A percentile compares a stretch with the other conserved stretches of the same genome.
Evolutionary conservation across 2,113 vertebrate genomes (phyloP).

Genomic region (Prionailurus bengalensis): DNA sequence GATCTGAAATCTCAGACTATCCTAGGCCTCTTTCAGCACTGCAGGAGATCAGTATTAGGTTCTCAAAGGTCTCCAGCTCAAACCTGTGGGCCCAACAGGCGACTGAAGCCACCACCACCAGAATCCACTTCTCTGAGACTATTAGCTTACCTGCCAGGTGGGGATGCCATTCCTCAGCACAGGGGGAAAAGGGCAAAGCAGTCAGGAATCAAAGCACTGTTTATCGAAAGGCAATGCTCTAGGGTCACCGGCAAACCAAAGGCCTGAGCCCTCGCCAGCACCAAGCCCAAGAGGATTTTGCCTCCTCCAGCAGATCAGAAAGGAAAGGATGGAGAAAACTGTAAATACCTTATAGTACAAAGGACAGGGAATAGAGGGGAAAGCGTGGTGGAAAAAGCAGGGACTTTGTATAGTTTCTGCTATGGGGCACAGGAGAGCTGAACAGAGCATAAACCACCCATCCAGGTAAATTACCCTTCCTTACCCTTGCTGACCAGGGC

Average conservation of each 20-base stretch:
- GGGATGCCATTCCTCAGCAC: background rate
- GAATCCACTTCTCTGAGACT: background rate
- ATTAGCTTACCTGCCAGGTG: background rate
- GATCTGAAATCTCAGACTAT: conserved; percentile 43
- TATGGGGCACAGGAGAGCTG: background rate
- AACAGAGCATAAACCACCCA: background rate
- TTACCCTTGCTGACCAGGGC: background rate
- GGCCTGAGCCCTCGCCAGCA: background rate
- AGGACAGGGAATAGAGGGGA: background rate
- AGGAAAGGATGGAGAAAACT: background rate
- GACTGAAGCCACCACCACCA: background rate
- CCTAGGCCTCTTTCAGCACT: background rate
- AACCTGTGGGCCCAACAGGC: background rate
- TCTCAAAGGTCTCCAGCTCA: background rate
- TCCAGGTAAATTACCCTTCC: background rate
- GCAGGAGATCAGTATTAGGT: background rate
- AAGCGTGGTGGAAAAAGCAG: background rate
- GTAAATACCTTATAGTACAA: background rate
- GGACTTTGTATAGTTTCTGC: background rate
- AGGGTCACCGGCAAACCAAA: background rate
- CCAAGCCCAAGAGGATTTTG: background rate
- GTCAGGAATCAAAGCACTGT: background rate
- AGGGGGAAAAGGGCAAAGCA: background rate
- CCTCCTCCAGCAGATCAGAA: background rate
- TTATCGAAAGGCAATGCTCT: background rate